Base-by-base conservation (phyloP, 2,797 vertebrate genomes). In the Enteromius anoplus region DNA sequence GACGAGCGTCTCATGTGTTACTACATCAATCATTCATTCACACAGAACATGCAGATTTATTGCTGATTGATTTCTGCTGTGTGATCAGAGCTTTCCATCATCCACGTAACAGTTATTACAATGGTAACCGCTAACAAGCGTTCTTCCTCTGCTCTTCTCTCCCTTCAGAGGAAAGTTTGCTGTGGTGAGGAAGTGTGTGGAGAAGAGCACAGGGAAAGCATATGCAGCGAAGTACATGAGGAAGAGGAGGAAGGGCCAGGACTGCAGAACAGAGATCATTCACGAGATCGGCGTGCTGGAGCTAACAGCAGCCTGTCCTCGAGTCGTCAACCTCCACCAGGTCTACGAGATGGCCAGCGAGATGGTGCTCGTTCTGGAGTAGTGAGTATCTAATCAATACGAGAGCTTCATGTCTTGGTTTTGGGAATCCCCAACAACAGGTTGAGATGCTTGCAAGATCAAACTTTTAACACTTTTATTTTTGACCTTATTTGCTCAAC, bases 171-270 rank as follows among this genome's bases (percentile, higher is more conserved):
- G 97, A 0, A 98, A 98, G 86, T 98, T 98, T 92, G 97, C 97
- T 21, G 97, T 98, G 87, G 97, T 98, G 86, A 95, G 95, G 85
- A 97, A 97, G 70, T 98, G 97, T 73, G 93, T 97, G 83, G 94
- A 97, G 90, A 97, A 95, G 89, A 92, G 94, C 82, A 94, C 96
- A 0, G 96, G 96, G 23, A 95, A 87, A 85, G 96, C 96, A 82
- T 98, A 95, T 85, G 97, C 97, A 12, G 97, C 97, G n/a, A 98
- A 98, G 90, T 97, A 97, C 91, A 96, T 98, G 97, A 95, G 96
- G 88, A 98, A 98, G 94, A 94, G 96, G 91, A 95, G 97, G 90
- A 98, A 97, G 92, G 97, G 97, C 53, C 96, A 96, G 89, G 97
- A 98, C 79, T 97, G 96, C 88, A 93, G 95, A 40, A 93, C 92